phyloP scores from a whole-genome alignment of 1,140 invertebrate species.

The Cyrtorhinus lividipennis region DNA sequence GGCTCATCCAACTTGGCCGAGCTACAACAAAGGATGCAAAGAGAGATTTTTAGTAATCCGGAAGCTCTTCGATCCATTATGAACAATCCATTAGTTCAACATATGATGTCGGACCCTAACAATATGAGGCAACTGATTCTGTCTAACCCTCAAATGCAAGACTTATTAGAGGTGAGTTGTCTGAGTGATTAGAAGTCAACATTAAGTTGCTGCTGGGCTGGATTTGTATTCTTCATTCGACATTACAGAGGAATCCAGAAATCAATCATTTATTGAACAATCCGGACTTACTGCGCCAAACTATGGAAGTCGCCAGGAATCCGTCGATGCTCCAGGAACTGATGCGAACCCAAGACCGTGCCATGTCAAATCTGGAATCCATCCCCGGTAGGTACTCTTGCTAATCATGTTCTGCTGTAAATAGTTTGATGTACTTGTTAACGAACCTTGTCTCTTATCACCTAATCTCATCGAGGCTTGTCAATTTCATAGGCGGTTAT shows the following conservation, averaged over 20 bases:
- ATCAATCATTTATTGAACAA: slow-evolving; percentile 98
- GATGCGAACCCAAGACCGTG: slow-evolving; percentile 97
- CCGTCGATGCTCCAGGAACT: slow-evolving; percentile 96
- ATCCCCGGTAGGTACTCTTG: slow-evolving; percentile 46
- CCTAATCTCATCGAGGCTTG: neutral
- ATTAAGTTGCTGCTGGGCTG: neutral
- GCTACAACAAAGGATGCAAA: slow-evolving; percentile 82
- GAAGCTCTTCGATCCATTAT: slow-evolving; percentile 85
- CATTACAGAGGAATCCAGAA: slow-evolving; percentile 81
- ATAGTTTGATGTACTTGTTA: neutral
- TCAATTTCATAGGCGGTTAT: slow-evolving; percentile 71
- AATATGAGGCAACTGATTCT: slow-evolving; percentile 85
- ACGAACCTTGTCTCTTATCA: too few relatives aligned
- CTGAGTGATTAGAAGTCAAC: slow-evolving; percentile 15
- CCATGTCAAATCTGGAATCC: slow-evolving; percentile 92
- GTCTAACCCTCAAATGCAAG: slow-evolving; percentile 97
- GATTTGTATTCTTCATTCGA: neutral
- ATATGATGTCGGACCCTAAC: slow-evolving; percentile 93
- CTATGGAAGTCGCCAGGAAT: slow-evolving; percentile 94
- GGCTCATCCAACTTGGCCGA: slow-evolving; percentile 80
- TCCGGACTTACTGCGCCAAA: slow-evolving; percentile 89
- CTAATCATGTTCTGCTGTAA: too few relatives aligned
- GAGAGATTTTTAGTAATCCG: slow-evolving; percentile 81
- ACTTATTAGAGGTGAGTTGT: slow-evolving; percentile 72
- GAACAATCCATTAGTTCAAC: slow-evolving; percentile 93